phyloP scores from a whole-genome alignment of 2,113 vertebrate species.

The Ariopsis seemanni region DNA sequence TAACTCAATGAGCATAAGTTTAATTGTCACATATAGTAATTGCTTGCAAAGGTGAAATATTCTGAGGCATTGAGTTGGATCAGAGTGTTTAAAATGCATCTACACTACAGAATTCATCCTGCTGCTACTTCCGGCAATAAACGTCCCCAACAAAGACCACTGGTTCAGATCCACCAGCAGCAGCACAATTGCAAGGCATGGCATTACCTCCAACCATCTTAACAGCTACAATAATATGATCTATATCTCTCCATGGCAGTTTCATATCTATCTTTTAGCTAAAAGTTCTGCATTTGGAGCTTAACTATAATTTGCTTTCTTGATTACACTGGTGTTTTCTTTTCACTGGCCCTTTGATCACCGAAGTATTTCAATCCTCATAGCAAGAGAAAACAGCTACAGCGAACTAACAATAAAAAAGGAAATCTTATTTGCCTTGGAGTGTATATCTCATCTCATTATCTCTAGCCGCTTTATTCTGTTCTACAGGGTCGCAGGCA shows the following conservation, averaged over 20 bases:
- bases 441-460: background rate
- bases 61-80: background rate
- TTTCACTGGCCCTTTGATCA: background rate
- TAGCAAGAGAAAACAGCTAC: background rate
- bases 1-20: background rate
- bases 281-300: background rate
- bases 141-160: background rate
- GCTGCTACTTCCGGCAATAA: conserved; percentile 10
- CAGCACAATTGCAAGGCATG: background rate
- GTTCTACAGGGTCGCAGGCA: too few relatives aligned
- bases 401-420: background rate
- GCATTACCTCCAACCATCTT: background rate
- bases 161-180: background rate
- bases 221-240: background rate
- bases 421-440: background rate
- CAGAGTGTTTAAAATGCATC: background rate
- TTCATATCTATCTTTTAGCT: background rate
- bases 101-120: background rate
- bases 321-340: background rate
- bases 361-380: background rate
- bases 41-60: background rate
- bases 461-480: too few relatives aligned
- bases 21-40: background rate
- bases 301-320: background rate
- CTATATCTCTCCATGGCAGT: background rate